Percentiles rank a stretch among this genome's conserved stretches.
These are phyloP conservation scores for Macquaria australasica DNA, from an alignment of 2,113 vertebrate genomes.

Conservation along the genomic window DNA sequence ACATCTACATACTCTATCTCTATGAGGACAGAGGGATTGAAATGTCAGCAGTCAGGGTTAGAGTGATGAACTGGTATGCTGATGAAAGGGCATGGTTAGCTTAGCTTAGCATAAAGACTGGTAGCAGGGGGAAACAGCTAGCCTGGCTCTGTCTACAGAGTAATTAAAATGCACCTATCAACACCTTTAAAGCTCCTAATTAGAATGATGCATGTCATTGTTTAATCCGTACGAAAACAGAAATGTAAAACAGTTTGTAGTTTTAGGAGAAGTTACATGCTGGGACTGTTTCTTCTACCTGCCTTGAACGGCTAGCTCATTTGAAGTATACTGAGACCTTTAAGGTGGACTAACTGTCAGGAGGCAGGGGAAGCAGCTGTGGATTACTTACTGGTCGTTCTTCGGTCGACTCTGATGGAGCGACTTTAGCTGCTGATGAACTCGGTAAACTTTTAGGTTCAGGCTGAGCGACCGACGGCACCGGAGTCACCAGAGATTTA, in stretches of 20 bases:
- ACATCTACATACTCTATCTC: not conserved
- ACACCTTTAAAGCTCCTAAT: too few relatives aligned
- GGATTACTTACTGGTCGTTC: constrained; percentile 53
- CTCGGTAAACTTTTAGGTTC: constrained; percentile 66
- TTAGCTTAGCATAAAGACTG: not conserved
- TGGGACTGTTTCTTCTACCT: too few relatives aligned
- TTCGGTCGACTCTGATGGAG: not conserved
- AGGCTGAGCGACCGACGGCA: not conserved
- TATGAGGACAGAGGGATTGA: not conserved
- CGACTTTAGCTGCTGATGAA: constrained; percentile 3
- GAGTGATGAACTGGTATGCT: not conserved
- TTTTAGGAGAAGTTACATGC: too few relatives aligned
- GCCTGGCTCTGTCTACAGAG: not conserved
- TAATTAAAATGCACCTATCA: too few relatives aligned
- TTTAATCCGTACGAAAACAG: too few relatives aligned
- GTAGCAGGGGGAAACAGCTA: not conserved
- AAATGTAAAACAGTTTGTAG: too few relatives aligned
- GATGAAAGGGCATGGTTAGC: not conserved
- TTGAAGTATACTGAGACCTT: too few relatives aligned
- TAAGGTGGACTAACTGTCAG: too few relatives aligned
- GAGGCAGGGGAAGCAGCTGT: not conserved
- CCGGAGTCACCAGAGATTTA: constrained; percentile 54
- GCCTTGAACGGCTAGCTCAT: too few relatives aligned
- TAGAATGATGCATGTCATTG: too few relatives aligned
- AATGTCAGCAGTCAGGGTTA: not conserved